These are phyloP conservation scores for Urocolius indicus DNA, from an alignment of 2,113 vertebrate genomes.

Conservation along the genomic window DNA sequence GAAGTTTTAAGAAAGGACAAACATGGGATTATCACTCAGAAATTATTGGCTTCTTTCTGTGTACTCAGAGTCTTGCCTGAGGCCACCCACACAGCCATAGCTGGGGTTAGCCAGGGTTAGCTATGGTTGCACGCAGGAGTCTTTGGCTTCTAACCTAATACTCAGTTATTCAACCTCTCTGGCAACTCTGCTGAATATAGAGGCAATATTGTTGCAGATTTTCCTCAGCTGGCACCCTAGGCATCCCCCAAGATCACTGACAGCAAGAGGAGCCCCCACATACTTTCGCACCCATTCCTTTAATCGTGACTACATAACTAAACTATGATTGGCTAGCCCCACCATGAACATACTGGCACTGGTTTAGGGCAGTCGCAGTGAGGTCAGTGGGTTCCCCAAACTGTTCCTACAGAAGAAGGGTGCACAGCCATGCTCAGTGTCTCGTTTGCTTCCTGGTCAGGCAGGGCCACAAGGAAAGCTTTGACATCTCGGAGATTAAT, in stretches of 20 bases:
- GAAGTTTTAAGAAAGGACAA: slow-evolving; percentile 3
- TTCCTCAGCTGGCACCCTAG: not conserved
- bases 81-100: not conserved
- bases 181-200: not conserved
- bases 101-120: not conserved
- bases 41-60: not conserved
- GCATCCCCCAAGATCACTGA: not conserved
- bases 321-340: not conserved
- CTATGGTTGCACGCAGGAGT: not conserved
- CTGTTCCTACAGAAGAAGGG: not conserved
- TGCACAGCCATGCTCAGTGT: not conserved
- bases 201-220: not conserved
- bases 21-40: not conserved
- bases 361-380: not conserved
- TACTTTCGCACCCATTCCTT: not conserved
- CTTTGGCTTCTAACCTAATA: not conserved
- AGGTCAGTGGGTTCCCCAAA: not conserved
- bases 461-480: not conserved
- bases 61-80: not conserved
- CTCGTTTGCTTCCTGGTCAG: fast-evolving
- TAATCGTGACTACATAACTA: not conserved
- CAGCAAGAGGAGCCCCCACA: not conserved
- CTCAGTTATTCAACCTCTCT: fast-evolving
- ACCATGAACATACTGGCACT: not conserved
- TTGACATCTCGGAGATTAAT: not conserved